A percentile compares a stretch with the other conserved stretches of the same genome.
Conservation (phyloP, 2,797 vertebrate genomes). For the Falco peregrinus region DNA sequence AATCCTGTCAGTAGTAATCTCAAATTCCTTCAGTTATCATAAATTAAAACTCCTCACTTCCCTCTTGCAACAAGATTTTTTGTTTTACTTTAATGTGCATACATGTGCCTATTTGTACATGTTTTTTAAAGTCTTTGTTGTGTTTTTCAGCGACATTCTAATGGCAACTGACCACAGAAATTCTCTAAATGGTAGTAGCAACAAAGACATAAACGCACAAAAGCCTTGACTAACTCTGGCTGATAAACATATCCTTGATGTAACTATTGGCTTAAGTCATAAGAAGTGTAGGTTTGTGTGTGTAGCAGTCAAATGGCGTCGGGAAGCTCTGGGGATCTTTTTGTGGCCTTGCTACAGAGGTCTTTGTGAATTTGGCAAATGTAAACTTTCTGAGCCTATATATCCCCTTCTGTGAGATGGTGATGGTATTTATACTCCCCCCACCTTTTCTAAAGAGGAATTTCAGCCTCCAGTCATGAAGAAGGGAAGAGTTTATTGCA, state of each 20-base stretch:
- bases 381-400: not conserved
- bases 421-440: not conserved
- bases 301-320: not conserved
- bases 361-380: not conserved
- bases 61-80: not conserved
- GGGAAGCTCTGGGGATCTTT: not conserved
- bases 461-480: not conserved
- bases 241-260: slow-evolving; percentile 22
- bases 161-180: not conserved
- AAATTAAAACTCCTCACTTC: slow-evolving; percentile 26
- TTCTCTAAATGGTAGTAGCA: not conserved
- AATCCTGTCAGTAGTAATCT: slow-evolving; percentile 29
- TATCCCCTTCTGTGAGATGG: not conserved
- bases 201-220: slow-evolving; percentile 22
- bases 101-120: not conserved
- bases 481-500: not conserved
- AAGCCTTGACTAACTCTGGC: slow-evolving; percentile 6
- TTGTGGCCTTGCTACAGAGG: not conserved
- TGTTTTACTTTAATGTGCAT: not conserved
- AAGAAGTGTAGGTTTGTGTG: not conserved
- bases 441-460: not conserved
- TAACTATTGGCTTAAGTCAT: not conserved
- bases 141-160: slow-evolving; percentile 3
- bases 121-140: not conserved
- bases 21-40: slow-evolving; percentile 18